Evolutionary conservation across 2,113 vertebrate species (phyloP).

Genomic region (Panurus biarmicus): DNA sequence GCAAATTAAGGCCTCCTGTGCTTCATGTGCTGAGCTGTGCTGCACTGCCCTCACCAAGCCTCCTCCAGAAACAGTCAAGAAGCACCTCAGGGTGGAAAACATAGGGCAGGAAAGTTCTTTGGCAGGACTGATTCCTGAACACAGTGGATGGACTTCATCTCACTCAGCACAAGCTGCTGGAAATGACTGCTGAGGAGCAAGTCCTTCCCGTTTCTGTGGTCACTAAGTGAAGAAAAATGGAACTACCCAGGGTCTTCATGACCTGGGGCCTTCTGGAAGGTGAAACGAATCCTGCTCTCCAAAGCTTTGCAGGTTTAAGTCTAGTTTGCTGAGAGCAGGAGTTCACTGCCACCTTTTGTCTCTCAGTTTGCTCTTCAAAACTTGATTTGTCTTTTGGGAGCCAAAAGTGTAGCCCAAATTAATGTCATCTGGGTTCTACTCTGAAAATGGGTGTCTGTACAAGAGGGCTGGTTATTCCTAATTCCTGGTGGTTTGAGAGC

Average conservation of each 20-base stretch:
- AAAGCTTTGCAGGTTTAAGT: not conserved
- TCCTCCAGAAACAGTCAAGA: not conserved
- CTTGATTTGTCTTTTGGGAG: not conserved
- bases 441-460: not conserved
- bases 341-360: not conserved
- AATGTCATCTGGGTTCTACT: not conserved
- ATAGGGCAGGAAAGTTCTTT: not conserved
- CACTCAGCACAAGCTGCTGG: not conserved
- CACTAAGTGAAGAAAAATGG: not conserved
- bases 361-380: not conserved
- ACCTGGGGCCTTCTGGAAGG: not conserved
- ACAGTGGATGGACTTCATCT: not conserved
- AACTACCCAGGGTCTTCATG: not conserved
- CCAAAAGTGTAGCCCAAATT: not conserved
- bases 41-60: not conserved
- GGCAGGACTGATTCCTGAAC: not conserved
- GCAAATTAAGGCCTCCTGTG: not conserved
- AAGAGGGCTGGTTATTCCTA: not conserved
- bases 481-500: not conserved
- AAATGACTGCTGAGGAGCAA: not conserved
- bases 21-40: not conserved
- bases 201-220: not conserved
- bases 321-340: not conserved
- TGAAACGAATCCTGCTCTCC: not conserved
- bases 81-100: not conserved